A percentile compares a stretch with the other conserved stretches of the same genome.
Conservation (phyloP, 2,797 vertebrate genomes). For the Eospalax fontanierii region DNA sequence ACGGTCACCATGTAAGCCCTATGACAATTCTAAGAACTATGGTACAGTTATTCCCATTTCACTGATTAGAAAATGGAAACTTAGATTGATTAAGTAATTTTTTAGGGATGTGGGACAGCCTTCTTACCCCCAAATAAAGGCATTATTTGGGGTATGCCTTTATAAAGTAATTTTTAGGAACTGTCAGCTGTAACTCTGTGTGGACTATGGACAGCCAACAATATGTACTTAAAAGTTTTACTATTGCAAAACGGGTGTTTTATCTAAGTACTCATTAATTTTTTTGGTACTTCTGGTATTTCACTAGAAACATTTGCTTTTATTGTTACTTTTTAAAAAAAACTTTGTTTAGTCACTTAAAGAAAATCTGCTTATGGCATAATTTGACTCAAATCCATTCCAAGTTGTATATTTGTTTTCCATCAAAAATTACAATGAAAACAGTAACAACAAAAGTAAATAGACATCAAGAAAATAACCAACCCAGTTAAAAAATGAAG, state of each 20-base stretch:
- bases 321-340: conserved; percentile 99
- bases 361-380: conserved; percentile 94
- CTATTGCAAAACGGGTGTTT: conserved; percentile 99
- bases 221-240: conserved; percentile 98
- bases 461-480: too few species aligned
- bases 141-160: conserved; percentile 94
- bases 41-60: background rate
- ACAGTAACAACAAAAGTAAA: too few species aligned
- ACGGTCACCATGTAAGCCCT: background rate
- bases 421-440: conserved; percentile 99
- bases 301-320: conserved; percentile 96
- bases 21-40: background rate
- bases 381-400: conserved; percentile 99
- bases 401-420: conserved; percentile 99
- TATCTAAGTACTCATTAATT: conserved; percentile 99
- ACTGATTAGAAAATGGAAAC: conserved; percentile 8
- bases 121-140: background rate
- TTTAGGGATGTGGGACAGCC: background rate
- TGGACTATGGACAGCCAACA: conserved; percentile 97
- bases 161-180: conserved; percentile 94
- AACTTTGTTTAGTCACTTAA: conserved; percentile 97
- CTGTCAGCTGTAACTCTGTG: conserved; percentile 95
- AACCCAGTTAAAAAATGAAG: too few species aligned
- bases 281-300: conserved; percentile 99
- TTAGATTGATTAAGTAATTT: background rate